These are phyloP conservation scores for Drosophila athabasca DNA, from an alignment of 1,140 invertebrate species.

Conservation along the genomic window DNA sequence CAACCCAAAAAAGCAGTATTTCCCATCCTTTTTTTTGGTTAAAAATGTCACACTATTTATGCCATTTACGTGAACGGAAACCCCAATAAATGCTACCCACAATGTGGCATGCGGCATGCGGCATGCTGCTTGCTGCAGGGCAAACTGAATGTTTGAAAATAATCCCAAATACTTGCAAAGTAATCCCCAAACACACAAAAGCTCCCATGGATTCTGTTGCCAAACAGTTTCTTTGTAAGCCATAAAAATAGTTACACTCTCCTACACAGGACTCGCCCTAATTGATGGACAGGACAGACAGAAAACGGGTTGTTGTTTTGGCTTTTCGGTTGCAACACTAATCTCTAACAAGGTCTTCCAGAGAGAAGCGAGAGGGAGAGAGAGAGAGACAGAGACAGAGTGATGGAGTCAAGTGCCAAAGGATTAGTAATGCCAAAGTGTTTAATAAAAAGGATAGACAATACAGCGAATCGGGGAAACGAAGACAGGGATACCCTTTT, in stretches of 20 bases:
- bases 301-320: slow-evolving; percentile 20
- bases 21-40: background rate
- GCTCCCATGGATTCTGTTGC: slow-evolving; percentile 31
- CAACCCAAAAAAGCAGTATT: slow-evolving; percentile 2
- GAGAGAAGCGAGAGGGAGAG: no score
- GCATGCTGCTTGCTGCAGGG: no score
- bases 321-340: slow-evolving; percentile 28
- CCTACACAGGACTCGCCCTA: background rate
- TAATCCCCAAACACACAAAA: slow-evolving; percentile 37
- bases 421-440: slow-evolving; percentile 5
- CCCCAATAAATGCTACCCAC: background rate
- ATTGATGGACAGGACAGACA: slow-evolving; percentile 45
- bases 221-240: slow-evolving; percentile 38
- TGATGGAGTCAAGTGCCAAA: no score
- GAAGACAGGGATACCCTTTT: no score
- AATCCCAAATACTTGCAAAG: no score
- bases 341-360: background rate
- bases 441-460: no score
- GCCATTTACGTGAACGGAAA: slow-evolving; percentile 44
- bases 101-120: no score
- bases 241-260: slow-evolving; percentile 40
- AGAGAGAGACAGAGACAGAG: no score
- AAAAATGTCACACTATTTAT: slow-evolving; percentile 29
- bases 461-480: no score
- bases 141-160: background rate